Evolutionary conservation across 1,140 invertebrate species (phyloP).

Genomic region (Bombus balteatus): DNA sequence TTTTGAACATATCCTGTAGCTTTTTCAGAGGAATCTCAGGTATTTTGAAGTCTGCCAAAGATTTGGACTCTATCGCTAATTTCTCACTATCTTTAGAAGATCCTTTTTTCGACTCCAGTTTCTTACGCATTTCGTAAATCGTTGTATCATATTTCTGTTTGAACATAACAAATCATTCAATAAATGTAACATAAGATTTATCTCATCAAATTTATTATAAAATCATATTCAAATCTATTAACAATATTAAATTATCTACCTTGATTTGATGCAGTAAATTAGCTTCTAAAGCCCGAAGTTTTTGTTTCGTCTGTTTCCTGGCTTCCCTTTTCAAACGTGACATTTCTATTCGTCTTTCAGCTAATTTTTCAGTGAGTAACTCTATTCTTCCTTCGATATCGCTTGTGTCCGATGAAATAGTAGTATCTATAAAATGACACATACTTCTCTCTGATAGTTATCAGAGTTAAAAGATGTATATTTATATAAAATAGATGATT

Average conservation of each 20-base stretch:
- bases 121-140: constrained; percentile 80
- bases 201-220: not conserved
- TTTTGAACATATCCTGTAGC: constrained; percentile 79
- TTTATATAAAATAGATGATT: not conserved
- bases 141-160: constrained; percentile 80
- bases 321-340: constrained; percentile 78
- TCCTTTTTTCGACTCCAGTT: constrained; percentile 76
- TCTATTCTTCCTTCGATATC: constrained; percentile 80
- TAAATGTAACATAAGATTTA: not conserved
- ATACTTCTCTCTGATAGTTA: constrained; percentile 42
- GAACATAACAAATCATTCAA: constrained; percentile 25
- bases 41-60: constrained; percentile 79
- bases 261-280: constrained; percentile 81
- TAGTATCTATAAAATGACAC: constrained; percentile 73
- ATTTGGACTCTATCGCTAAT: constrained; percentile 78
- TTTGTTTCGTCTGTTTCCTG: constrained; percentile 78
- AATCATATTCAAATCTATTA: not conserved
- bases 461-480: constrained; percentile 36
- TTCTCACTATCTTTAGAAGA: constrained; percentile 75
- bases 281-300: constrained; percentile 77
- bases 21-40: constrained; percentile 80
- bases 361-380: constrained; percentile 78
- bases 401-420: constrained; percentile 80
- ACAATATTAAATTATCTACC: constrained; percentile 59
- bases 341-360: constrained; percentile 78